These are phyloP conservation scores for Chymomyza costata DNA, from an alignment of 1,140 invertebrate species.

Conservation along the genomic window DNA sequence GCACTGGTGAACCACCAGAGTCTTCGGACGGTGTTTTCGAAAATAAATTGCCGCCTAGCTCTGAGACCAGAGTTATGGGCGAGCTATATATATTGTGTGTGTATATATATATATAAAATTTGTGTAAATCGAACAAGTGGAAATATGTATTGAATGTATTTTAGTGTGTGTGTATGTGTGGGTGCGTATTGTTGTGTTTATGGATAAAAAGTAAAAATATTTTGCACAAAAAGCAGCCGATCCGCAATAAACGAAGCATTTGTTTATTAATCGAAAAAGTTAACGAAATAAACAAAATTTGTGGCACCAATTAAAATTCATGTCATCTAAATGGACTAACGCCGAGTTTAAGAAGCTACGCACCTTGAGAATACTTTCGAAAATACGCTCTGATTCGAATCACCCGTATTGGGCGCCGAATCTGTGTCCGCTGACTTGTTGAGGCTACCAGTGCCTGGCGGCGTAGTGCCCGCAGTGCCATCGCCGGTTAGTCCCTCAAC, in stretches of 20 bases:
- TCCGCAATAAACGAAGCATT: constrained; percentile 68
- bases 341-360: constrained; percentile 28
- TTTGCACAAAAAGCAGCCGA: constrained; percentile 62
- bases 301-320: constrained; percentile 49
- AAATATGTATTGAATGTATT: constrained; percentile 7
- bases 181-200: constrained; percentile 10
- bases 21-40: constrained; percentile 92
- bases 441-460: constrained; percentile 63
- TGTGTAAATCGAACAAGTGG: too few relatives aligned
- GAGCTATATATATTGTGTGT: constrained; percentile 78
- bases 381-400: constrained; percentile 82
- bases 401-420: constrained; percentile 75
- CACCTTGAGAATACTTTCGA: constrained; percentile 94
- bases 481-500: constrained; percentile 90
- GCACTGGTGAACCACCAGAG: constrained; percentile 78
- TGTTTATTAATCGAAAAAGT: constrained; percentile 17
- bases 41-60: constrained; percentile 90
- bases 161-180: constrained; percentile 5
- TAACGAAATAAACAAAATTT: constrained; percentile 62
- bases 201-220: constrained; percentile 31
- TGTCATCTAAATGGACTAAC: too few relatives aligned
- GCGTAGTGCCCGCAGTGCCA: constrained; percentile 57
- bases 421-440: constrained; percentile 67
- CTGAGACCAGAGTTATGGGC: constrained; percentile 90
- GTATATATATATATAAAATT: constrained; percentile 11